Base-by-base conservation (phyloP, 2,888 invertebrate species). In the Uloborus plumipes region DNA sequence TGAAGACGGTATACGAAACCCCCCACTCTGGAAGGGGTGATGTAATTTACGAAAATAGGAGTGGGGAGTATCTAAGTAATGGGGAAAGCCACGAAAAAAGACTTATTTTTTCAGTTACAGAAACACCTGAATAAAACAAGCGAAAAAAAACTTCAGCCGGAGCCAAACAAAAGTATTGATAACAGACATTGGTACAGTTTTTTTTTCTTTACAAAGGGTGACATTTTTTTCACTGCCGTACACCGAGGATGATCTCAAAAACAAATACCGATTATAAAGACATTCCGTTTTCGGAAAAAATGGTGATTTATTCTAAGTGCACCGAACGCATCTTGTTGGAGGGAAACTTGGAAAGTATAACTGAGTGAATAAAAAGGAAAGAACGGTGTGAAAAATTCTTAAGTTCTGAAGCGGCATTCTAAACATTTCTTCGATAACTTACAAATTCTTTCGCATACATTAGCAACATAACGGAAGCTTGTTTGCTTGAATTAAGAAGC, bases 231-330 rank as follows among this genome's bases (percentile, higher is more conserved):
- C 1, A 7, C 9, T 39, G 1, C 39, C 9, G 39, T 39, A 39
- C 11, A 1, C 9, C 1, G 39, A 11, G 39, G 39, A 50, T 67
- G 67, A 69, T 62, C 39, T 61, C 76, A 69, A 58, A 71, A 78
- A 78, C 70, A 78, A 78, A 78, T 78, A 70, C 62, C 71, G 64
- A 65, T 70, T 71, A 65, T 71, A 78, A 78, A 78, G 62, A 78
- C 77, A 69, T 76, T 69, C 26, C 58, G 59, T 75, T 71, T 59
- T 59, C 18, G 55, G 20, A 69, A 75, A 75, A 70, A 76, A 70
- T 62, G 69, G 69, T 76, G 69, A 76, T 76, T 76, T 69, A 76
- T 76, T 76, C 69, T 39, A 39, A 39, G 39, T 39, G 39, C 26
- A n/a, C 47, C 20, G 74, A 15, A 47, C 47, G 51, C 65, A 50